Percentiles rank a stretch among this genome's conserved stretches.
These are phyloP conservation scores for Perca flavescens DNA, from an alignment of 2,113 vertebrate species.

Conservation along the genomic window DNA sequence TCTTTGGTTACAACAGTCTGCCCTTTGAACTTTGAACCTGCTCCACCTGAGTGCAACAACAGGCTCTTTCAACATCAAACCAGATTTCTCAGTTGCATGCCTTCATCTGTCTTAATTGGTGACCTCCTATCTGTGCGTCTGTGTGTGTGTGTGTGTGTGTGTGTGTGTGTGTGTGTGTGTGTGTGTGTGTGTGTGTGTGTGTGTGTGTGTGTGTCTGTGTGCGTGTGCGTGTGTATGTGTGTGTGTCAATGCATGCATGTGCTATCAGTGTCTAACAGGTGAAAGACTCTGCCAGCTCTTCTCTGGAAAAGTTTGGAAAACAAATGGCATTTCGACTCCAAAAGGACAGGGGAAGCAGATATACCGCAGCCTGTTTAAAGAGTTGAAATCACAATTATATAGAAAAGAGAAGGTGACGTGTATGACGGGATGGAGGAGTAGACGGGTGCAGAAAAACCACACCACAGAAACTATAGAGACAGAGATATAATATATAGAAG, in stretches of 20 bases:
- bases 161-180: slow-evolving; percentile 10
- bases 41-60: slow-evolving; percentile 55
- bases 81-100: slow-evolving; percentile 19
- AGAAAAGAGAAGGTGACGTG: slow-evolving; percentile 31
- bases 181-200: slow-evolving; percentile 21
- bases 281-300: slow-evolving; percentile 63
- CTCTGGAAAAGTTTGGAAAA: slow-evolving; percentile 61
- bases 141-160: slow-evolving; percentile 22
- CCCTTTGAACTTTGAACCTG: slow-evolving; percentile 56
- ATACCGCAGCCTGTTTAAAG: slow-evolving; percentile 30
- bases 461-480: background rate
- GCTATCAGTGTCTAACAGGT: slow-evolving; percentile 72
- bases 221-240: too few species aligned
- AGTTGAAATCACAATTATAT: slow-evolving; percentile 39
- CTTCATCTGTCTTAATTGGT: slow-evolving; percentile 20
- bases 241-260: background rate
- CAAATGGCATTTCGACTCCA: slow-evolving; percentile 68
- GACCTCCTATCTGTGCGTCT: background rate
- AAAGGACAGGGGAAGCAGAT: slow-evolving; percentile 19
- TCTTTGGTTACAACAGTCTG: slow-evolving; percentile 13
- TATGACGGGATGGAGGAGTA: slow-evolving; percentile 8
- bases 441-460: background rate
- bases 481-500: background rate
- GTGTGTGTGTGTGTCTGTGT: slow-evolving; percentile 24
- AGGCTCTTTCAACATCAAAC: slow-evolving; percentile 38